A percentile compares a stretch with the other conserved stretches of the same genome.
These are phyloP conservation scores for Serilophus lunatus DNA, from an alignment of 2,113 vertebrate species.

Conservation along the genomic window DNA sequence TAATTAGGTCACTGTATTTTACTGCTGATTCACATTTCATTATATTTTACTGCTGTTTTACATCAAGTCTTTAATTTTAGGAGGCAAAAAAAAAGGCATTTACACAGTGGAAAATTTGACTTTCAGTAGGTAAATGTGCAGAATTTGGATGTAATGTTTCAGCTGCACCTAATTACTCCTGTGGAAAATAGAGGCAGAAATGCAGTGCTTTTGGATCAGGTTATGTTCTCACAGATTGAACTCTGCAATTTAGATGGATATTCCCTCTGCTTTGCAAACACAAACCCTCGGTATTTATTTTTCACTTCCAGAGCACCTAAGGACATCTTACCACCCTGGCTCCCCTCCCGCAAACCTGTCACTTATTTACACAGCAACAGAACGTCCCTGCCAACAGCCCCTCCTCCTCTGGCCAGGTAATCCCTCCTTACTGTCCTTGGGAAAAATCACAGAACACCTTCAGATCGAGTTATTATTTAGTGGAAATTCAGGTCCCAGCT, in stretches of 20 bases:
- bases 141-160: not conserved
- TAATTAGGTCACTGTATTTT: not conserved
- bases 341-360: not conserved
- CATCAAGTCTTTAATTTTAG: not conserved
- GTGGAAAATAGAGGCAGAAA: not conserved
- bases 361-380: not conserved
- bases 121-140: not conserved
- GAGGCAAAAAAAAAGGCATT: not conserved
- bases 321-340: not conserved
- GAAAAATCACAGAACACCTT: not conserved
- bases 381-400: not conserved
- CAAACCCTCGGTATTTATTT: not conserved
- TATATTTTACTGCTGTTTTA: not conserved
- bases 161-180: not conserved
- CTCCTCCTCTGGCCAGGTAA: not conserved
- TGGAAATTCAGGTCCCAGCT: not conserved
- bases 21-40: not conserved
- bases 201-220: rapidly evolving
- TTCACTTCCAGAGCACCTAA: not conserved
- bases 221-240: not conserved
- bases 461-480: rapidly evolving
- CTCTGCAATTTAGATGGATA: not conserved
- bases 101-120: not conserved
- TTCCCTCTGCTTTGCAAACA: not conserved
- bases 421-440: too few species aligned